Evolutionary conservation across 2,113 vertebrate species (phyloP), one percentile per base, ranked within the genome.

Genomic region (Toxotes jaculatrix): DNA sequence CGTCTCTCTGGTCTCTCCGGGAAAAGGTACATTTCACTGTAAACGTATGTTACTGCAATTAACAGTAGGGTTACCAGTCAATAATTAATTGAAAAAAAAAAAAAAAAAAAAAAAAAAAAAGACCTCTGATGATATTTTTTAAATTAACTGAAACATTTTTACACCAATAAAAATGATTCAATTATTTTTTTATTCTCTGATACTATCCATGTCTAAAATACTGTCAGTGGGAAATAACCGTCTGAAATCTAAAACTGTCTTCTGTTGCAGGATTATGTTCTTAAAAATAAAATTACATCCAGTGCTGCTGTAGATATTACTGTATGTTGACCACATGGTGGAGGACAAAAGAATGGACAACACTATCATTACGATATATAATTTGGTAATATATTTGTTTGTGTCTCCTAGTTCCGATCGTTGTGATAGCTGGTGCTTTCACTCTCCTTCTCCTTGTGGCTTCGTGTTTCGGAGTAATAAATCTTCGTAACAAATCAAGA

Each of bases 21-120:
- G 67, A 55, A 74, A 85, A 73, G 88, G 87, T 89, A 83, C 1
- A 45, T 14, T 43, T 42, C 51, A 53, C 7, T 53, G 1, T n/a
- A n/a, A 7, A 27, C 23, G 2, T 23, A 34, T 8, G 8, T 51
- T 53, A 68, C 10, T 14, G 11, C 7, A 23, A 21, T 38, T 14
- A 14, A 10, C 42, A 45, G 38, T 14, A 7, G 2, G 17, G 21
- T 38, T 7, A 14, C 5, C 42, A 45, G 38, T 2, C 5, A 40
- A 40, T 40, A 40, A 40, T 40, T 40, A 4, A 40, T 1, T 38
- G 2, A 7, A 40, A 40, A 40, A 40, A 40, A 36, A 36, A 5
- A 36, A 36, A 4, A 36, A 36, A 36, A 4, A 36, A 7, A 7
- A 40, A n/a, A n/a, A n/a, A n/a, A n/a, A n/a, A n/a, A n/a, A n/a